Evolutionary conservation across 2,888 invertebrate species (phyloP).

Genomic region (Crioceris asparagi): DNA sequence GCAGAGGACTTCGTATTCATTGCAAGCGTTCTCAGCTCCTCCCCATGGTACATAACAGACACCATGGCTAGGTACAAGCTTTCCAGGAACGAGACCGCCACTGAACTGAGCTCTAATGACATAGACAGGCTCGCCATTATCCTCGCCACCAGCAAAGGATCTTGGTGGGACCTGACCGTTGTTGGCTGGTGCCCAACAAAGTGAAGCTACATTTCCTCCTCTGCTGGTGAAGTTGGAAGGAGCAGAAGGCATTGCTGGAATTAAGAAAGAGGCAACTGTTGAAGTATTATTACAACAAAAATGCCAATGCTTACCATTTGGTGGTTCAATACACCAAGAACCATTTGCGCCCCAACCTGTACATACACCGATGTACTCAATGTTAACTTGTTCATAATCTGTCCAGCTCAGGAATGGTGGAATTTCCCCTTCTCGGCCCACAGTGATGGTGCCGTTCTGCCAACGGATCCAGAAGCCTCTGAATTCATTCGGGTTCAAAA

Average conservation of each 20-base stretch:
- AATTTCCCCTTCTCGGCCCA: constrained; percentile 45
- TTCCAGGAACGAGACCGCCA: constrained; percentile 70
- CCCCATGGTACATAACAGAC: constrained; percentile 64
- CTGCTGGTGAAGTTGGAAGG: too few species aligned
- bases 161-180: constrained; percentile 62
- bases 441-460: constrained; percentile 46
- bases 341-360: constrained; percentile 81
- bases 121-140: constrained; percentile 51
- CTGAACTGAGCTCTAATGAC: constrained; percentile 60
- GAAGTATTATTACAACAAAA: neutral
- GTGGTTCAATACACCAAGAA: constrained; percentile 63
- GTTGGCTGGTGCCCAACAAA: constrained; percentile 55
- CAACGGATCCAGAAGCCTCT: constrained; percentile 75
- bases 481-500: constrained; percentile 62
- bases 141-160: constrained; percentile 56
- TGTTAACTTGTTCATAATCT: constrained; percentile 59
- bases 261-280: neutral
- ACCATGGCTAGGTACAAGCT: constrained; percentile 59
- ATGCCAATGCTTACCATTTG: constrained; percentile 9
- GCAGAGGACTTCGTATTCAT: constrained; percentile 50
- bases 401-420: constrained; percentile 66
- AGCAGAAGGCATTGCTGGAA: too few species aligned
- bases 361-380: constrained; percentile 68
- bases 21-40: constrained; percentile 55
- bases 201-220: constrained; percentile 39